Percentiles rank a stretch among this genome's conserved stretches.
phyloP scores from a whole-genome alignment of 2,888 invertebrate genomes.

The Gandaritis pyraliata region DNA sequence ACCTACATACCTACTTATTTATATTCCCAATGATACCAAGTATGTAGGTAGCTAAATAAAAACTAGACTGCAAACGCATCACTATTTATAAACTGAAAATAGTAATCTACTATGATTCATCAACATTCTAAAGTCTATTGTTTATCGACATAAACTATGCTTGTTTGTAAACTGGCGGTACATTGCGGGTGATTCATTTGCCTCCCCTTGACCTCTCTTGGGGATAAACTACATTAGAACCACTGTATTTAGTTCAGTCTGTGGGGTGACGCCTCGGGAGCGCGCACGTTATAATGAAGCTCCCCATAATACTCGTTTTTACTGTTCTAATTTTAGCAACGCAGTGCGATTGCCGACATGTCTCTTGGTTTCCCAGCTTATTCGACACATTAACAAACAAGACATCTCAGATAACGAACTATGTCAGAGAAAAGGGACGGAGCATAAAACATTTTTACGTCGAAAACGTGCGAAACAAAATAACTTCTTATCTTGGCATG shows the following conservation, averaged over 20 bases:
- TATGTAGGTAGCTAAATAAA: background rate
- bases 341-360: slow-evolving; percentile 55
- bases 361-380: slow-evolving; percentile 65
- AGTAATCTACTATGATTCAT: slow-evolving; percentile 32
- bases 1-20: background rate
- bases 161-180: slow-evolving; percentile 36
- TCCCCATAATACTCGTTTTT: slow-evolving; percentile 54
- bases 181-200: slow-evolving; percentile 50
- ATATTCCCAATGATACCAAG: background rate
- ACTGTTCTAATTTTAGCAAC: slow-evolving; percentile 54
- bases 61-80: slow-evolving; percentile 1
- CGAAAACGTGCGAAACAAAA: slow-evolving; percentile 63
- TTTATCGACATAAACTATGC: slow-evolving; percentile 31
- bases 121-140: slow-evolving; percentile 35
- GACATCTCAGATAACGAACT: slow-evolving; percentile 63
- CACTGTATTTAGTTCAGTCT: slow-evolving; percentile 58
- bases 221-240: slow-evolving; percentile 58
- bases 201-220: slow-evolving; percentile 64
- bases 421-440: slow-evolving; percentile 65
- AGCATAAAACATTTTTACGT: slow-evolving; percentile 63
- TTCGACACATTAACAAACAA: slow-evolving; percentile 64
- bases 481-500: slow-evolving; percentile 59
- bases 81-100: slow-evolving; percentile 15
- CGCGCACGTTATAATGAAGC: slow-evolving; percentile 58
- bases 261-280: slow-evolving; percentile 37